Evolutionary conservation across 1,140 invertebrate genomes (phyloP).

Genomic region (Philopotamus ludificatus): DNA sequence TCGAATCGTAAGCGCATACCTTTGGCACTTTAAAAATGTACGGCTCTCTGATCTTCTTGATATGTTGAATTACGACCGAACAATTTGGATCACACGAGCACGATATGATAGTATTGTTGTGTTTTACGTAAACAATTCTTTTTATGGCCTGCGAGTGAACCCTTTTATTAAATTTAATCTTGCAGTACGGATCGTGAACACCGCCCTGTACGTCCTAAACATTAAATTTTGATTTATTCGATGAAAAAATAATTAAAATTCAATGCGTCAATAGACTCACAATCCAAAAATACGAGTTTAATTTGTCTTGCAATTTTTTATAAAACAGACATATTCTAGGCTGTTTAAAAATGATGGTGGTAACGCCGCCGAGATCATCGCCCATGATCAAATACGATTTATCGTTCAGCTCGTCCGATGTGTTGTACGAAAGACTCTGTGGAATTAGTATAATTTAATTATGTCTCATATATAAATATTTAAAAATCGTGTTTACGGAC

Average conservation of each 20-base stretch:
- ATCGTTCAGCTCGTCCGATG: conserved; percentile 20
- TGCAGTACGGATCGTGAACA: conserved; percentile 46
- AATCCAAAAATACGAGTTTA: conserved; percentile 52
- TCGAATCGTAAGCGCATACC: conserved; percentile 40
- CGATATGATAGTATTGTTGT: conserved; percentile 47
- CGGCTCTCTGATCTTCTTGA: conserved; percentile 44
- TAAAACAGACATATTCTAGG: conserved; percentile 47
- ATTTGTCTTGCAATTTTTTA: conserved; percentile 50
- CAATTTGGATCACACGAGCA: conserved; percentile 49
- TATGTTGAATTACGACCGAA: conserved; percentile 48
- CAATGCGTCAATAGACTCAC: conserved; percentile 42
- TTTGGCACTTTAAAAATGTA: conserved; percentile 49
- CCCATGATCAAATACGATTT: conserved; percentile 49
- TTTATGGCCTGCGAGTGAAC: conserved; percentile 47
- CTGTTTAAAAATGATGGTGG: conserved; percentile 50
- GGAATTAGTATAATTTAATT: conserved; percentile 5
- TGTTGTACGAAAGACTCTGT: conserved; percentile 46
- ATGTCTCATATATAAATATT: background rate
- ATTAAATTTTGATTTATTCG: background rate
- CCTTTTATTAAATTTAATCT: conserved; percentile 44
- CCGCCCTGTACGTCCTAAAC: conserved; percentile 48
- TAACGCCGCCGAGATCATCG: conserved; percentile 49
- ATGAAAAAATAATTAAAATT: conserved; percentile 3
- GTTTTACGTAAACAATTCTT: conserved; percentile 45
- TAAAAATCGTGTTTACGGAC: conserved; percentile 34